phyloP scores from a whole-genome alignment of 2,797 vertebrate species.

The Chaenodraco wilsoni region DNA sequence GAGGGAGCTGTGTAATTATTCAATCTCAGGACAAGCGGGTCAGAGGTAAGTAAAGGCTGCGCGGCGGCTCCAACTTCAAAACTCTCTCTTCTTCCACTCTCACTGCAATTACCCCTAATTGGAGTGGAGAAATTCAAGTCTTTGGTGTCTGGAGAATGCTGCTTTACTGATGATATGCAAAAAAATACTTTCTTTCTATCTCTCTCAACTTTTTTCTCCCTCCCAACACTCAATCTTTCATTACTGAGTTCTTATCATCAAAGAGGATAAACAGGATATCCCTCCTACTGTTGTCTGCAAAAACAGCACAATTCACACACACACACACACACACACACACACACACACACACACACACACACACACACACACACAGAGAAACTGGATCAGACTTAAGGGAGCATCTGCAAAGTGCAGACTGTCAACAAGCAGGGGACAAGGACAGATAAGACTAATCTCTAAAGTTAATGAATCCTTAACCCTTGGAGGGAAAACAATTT shows the following conservation, averaged over 20 bases:
- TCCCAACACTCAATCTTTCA: slow-evolving; percentile 55
- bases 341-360: slow-evolving; percentile 16
- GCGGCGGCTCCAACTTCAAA: slow-evolving; percentile 68
- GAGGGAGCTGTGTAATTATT: slow-evolving; percentile 82
- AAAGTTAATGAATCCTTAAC: slow-evolving; percentile 67
- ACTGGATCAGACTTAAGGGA: slow-evolving; percentile 14
- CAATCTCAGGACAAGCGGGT: slow-evolving; percentile 77
- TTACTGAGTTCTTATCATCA: slow-evolving; percentile 68
- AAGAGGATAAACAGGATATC: slow-evolving; percentile 78
- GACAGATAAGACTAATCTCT: slow-evolving; percentile 67
- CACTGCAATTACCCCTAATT: slow-evolving; percentile 82
- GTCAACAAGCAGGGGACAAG: slow-evolving; percentile 45
- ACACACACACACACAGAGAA: background rate
- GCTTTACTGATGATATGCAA: slow-evolving; percentile 75
- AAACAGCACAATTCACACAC: slow-evolving; percentile 23
- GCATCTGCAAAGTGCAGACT: slow-evolving; percentile 40
- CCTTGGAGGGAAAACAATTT: slow-evolving; percentile 36
- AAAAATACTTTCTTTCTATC: slow-evolving; percentile 47
- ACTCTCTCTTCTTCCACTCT: slow-evolving; percentile 74
- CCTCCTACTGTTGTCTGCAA: slow-evolving; percentile 55
- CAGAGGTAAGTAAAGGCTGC: slow-evolving; percentile 79
- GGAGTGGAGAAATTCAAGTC: slow-evolving; percentile 79
- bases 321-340: slow-evolving; percentile 5
- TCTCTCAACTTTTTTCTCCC: slow-evolving; percentile 46
- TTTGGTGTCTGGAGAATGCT: slow-evolving; percentile 73